Percentiles rank a stretch among this genome's conserved stretches.
phyloP scores from a whole-genome alignment of 2,888 invertebrate species.

The Belgica antarctica region DNA sequence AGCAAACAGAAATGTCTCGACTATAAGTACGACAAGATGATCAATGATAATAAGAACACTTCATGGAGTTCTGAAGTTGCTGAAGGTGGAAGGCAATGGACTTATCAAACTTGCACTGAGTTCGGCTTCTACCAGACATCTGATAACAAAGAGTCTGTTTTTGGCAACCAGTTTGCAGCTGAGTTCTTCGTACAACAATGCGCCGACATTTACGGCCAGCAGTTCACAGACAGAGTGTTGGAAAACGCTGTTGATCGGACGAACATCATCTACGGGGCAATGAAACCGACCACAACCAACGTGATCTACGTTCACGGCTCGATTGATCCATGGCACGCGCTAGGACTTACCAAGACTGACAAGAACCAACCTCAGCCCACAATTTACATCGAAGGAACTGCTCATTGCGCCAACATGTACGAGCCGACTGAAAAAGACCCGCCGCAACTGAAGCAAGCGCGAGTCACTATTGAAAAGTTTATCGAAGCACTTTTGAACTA shows the following conservation, averaged over 20 bases:
- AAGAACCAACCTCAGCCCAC: constrained; percentile 59
- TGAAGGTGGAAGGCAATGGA: constrained; percentile 75
- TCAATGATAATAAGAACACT: constrained; percentile 64
- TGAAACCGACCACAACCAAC: constrained; percentile 66
- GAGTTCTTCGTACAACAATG: constrained; percentile 81
- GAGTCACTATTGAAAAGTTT: constrained; percentile 61
- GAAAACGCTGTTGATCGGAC: constrained; percentile 65
- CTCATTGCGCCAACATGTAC: constrained; percentile 94
- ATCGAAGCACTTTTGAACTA: constrained; percentile 60
- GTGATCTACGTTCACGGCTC: constrained; percentile 86
- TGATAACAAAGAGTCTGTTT: constrained; percentile 56
- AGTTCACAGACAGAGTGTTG: constrained; percentile 65
- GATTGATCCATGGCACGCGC: constrained; percentile 84
- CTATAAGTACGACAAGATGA: constrained; percentile 75
- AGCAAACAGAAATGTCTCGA: constrained; percentile 75
- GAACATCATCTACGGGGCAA: constrained; percentile 76
- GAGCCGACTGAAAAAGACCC: constrained; percentile 67
- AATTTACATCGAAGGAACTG: constrained; percentile 79
- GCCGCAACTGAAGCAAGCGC: constrained; percentile 66
- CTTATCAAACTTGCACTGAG: constrained; percentile 92
- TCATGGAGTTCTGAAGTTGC: constrained; percentile 72
- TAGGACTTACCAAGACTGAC: constrained; percentile 65
- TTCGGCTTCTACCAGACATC: constrained; percentile 95
- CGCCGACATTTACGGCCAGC: constrained; percentile 75
- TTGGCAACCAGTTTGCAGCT: constrained; percentile 73